Percentiles rank a stretch among this genome's conserved stretches.
Evolutionary conservation across 2,113 vertebrate species (phyloP).

Genomic region (Periophthalmus modestus): DNA sequence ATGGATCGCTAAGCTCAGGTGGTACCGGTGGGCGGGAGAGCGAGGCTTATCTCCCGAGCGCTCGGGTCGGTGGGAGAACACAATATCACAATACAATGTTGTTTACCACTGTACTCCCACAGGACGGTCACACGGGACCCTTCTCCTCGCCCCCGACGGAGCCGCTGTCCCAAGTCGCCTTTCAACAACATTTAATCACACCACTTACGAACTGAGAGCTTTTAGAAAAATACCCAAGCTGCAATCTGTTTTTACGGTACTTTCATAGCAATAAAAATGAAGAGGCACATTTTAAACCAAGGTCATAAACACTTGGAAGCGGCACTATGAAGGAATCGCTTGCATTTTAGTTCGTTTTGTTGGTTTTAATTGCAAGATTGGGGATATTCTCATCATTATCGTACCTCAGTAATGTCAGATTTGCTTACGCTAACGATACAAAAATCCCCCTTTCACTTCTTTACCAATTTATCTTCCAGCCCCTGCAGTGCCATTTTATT

Average conservation of each 20-base stretch:
- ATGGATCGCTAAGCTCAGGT: constrained; percentile 19
- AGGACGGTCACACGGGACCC: constrained; percentile 46
- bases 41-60: constrained; percentile 28
- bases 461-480: not conserved
- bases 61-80: constrained; percentile 37
- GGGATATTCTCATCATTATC: not conserved
- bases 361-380: not conserved
- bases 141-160: constrained; percentile 29
- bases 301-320: not conserved
- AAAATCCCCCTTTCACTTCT: not conserved
- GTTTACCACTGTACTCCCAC: constrained; percentile 54
- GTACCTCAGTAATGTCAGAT: not conserved
- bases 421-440: not conserved
- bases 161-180: constrained; percentile 19
- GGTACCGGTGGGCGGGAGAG: constrained; percentile 40
- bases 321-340: not conserved
- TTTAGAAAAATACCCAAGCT: not conserved
- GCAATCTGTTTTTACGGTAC: not conserved
- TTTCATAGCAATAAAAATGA: too few relatives aligned
- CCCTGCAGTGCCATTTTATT: not conserved
- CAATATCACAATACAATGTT: constrained; percentile 36
- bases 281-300: not conserved
- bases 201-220: not conserved
- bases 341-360: not conserved
- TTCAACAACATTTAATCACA: constrained; percentile 24